phyloP scores from a whole-genome alignment of 2,888 invertebrate species.

The Uloborus plumipes region DNA sequence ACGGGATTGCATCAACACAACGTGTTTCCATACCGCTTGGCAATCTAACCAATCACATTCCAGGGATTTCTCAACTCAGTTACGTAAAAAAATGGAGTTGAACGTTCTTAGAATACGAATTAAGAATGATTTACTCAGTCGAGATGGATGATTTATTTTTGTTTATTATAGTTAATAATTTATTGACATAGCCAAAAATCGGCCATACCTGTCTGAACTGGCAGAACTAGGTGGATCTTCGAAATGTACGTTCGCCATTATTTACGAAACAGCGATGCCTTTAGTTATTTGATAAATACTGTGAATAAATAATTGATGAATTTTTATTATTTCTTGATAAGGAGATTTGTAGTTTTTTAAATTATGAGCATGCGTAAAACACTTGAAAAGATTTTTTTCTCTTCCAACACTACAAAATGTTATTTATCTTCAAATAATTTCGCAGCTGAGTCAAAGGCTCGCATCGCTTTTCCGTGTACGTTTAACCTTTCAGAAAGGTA shows the following conservation, averaged over 20 bases:
- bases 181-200: neutral
- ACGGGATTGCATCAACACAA: conserved; percentile 30
- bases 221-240: conserved; percentile 88
- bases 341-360: too few species aligned
- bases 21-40: conserved; percentile 25
- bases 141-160: conserved; percentile 1
- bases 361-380: too few species aligned
- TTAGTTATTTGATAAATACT: neutral
- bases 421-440: too few species aligned
- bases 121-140: neutral
- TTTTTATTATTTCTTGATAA: too few species aligned
- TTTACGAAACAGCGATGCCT: conserved; percentile 36
- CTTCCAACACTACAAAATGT: too few species aligned
- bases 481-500: too few species aligned
- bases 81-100: neutral
- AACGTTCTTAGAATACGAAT: neutral
- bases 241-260: conserved; percentile 50
- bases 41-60: conserved; percentile 43
- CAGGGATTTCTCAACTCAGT: conserved; percentile 20
- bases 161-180: neutral
- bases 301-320: too few species aligned
- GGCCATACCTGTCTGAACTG: conserved; percentile 86
- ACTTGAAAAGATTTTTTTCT: too few species aligned
- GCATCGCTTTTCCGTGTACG: too few species aligned
- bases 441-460: too few species aligned